Conservation (phyloP, 2,113 vertebrate species). For the Mixornis gularis region DNA sequence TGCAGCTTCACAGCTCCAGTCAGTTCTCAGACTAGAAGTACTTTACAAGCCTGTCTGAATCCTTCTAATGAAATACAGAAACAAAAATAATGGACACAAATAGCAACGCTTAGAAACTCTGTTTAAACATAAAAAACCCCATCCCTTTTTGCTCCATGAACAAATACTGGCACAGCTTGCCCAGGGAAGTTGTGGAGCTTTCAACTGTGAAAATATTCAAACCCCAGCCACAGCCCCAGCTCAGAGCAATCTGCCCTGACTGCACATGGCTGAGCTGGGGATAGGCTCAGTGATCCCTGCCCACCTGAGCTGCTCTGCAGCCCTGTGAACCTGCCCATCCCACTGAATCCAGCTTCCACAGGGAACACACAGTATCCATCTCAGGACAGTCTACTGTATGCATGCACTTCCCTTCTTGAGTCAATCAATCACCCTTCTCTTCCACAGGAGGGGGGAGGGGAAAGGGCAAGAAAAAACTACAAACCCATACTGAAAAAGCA, state of each 20-base stretch:
- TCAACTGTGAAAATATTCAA: neutral
- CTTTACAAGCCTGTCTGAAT: neutral
- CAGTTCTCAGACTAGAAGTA: neutral
- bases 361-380: neutral
- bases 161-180: neutral
- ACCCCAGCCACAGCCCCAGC: neutral
- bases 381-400: neutral
- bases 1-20: neutral
- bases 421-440: neutral
- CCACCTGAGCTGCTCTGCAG: neutral
- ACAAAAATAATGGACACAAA: neutral
- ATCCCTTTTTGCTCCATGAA: neutral
- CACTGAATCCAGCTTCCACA: neutral
- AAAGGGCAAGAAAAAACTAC: too few species aligned
- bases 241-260: neutral
- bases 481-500: neutral
- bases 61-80: neutral
- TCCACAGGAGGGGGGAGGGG: neutral
- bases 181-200: neutral
- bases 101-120: neutral
- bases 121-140: neutral
- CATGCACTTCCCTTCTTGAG: fast-evolving
- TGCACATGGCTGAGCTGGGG: fast-evolving
- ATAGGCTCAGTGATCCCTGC: neutral
- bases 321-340: neutral